Percentiles rank a stretch among this genome's conserved stretches.
Conservation (phyloP, 1,140 invertebrate species). For the Drosophila teissieri region DNA sequence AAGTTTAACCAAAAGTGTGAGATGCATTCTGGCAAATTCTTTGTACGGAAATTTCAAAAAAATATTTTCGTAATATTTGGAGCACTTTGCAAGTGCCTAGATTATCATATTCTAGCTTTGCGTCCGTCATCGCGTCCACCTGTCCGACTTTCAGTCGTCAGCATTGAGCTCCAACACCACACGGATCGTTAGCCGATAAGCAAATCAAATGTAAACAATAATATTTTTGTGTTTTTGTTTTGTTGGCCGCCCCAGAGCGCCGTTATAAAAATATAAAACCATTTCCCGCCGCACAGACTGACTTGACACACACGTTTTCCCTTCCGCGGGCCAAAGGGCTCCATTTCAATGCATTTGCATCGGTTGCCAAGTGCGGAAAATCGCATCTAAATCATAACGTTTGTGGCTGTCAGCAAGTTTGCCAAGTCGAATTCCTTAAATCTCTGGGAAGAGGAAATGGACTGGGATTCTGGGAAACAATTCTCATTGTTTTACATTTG, state of each 20-base stretch:
- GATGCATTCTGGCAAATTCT: too few relatives aligned
- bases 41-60: too few relatives aligned
- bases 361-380: conserved; percentile 59
- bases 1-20: too few relatives aligned
- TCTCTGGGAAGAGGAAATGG: conserved; percentile 5
- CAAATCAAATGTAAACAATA: conserved; percentile 62
- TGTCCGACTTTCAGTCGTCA: conserved; percentile 4
- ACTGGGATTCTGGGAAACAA: not conserved
- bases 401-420: conserved; percentile 13
- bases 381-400: conserved; percentile 36
- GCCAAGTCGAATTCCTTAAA: conserved; percentile 16
- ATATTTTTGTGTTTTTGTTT: conserved; percentile 67
- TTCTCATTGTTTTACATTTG: not conserved
- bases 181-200: conserved; percentile 26
- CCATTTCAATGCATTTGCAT: conserved; percentile 6
- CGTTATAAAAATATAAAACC: conserved; percentile 25
- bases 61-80: too few relatives aligned
- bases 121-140: conserved; percentile 1
- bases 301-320: conserved; percentile 62
- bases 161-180: conserved; percentile 12
- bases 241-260: conserved; percentile 4
- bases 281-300: not conserved
- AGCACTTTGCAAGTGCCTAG: not conserved
- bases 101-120: not conserved
- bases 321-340: conserved; percentile 49